Evolutionary conservation across 35 echinoderm and acorn worm species (phyloP), one percentile per base, ranked within the genome.

Genomic region (Lytechinus variegatus): DNA sequence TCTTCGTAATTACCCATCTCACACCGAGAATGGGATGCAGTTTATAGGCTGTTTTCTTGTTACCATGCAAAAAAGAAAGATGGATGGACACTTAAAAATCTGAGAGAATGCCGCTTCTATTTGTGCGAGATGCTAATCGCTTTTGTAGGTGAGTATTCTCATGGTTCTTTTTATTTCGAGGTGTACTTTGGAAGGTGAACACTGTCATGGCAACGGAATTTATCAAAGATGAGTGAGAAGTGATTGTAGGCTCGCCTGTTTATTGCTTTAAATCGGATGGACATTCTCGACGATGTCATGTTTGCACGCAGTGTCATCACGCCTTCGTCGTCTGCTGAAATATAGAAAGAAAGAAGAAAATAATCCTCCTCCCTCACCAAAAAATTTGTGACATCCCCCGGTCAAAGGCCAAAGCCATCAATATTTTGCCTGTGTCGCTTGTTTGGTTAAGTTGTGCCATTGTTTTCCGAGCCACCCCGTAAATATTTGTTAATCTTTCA

Each of bases 401-500:
- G 92, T 93, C 92, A 55, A 93, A 57, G 54, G 92, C 16, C 92
- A 93, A 93, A 93, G 54, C 92, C 92, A 93, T 93, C 92, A 93
- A 93, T 93, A 93, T 93, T 93, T 93, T 93, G 54, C 53, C 66
- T 44, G 24, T 93, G 92, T 54, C 92, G 92, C 92, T 93, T 93
- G 92, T 93, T 93, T 93, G 55, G 92, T 93, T 93, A 93, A 57
- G 92, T 93, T 93, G 92, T 93, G 54, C 54, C 54, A 93, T 93
- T 93, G 52, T 93, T 93, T 54, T 93, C 27, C n/a, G 92, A 93
- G 92, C 53, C 92, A 19, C n/a, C 53, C 92, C 55, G 92, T 93
- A 93, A 93, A 93, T 93, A 93, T 93, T 93, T 93, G 52, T 93
- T 57, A 93, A 57, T 93, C 92, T 93, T 93, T 93, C 92, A 93